phyloP scores from a whole-genome alignment of 2,888 invertebrate genomes.

The Corythucha ciliata region DNA sequence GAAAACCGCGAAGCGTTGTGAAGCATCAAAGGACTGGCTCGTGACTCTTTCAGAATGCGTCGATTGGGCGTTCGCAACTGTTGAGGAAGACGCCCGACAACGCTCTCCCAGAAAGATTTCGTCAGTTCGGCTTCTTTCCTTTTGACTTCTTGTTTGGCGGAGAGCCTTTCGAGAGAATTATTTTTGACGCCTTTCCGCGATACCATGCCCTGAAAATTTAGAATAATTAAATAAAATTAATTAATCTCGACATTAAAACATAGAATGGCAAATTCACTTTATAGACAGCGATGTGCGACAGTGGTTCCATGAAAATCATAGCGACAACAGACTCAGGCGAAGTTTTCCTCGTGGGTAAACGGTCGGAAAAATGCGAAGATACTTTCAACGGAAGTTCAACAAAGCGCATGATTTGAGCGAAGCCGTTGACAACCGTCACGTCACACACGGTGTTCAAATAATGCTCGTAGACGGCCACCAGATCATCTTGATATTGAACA shows the following conservation, averaged over 20 bases:
- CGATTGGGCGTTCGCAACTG: conserved; percentile 54
- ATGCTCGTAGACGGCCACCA: conserved; percentile 26
- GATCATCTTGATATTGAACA: conserved; percentile 23
- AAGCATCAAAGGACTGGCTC: conserved; percentile 57
- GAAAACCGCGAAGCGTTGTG: conserved; percentile 63
- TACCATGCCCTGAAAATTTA: conserved; percentile 37
- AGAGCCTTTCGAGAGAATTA: conserved; percentile 49
- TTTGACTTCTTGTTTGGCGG: conserved; percentile 53
- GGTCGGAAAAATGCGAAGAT: conserved; percentile 50
- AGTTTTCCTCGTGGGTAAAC: conserved; percentile 44
- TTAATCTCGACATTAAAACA: neutral
- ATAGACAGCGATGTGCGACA: conserved; percentile 53
- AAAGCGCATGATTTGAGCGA: conserved; percentile 53
- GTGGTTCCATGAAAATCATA: conserved; percentile 52
- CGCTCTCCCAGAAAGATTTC: conserved; percentile 62
- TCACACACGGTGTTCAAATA: conserved; percentile 49
- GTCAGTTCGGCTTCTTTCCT: conserved; percentile 59
- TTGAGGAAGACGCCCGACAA: conserved; percentile 56
- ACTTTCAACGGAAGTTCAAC: conserved; percentile 52
- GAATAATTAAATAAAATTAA: neutral
- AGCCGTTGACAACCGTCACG: conserved; percentile 62
- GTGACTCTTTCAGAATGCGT: conserved; percentile 69
- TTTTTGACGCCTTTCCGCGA: conserved; percentile 26
- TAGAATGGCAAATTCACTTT: conserved; percentile 42
- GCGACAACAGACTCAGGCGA: conserved; percentile 51